Evolutionary conservation across 1,140 invertebrate genomes (phyloP).

Genomic region (Bathynomus jamesi): DNA sequence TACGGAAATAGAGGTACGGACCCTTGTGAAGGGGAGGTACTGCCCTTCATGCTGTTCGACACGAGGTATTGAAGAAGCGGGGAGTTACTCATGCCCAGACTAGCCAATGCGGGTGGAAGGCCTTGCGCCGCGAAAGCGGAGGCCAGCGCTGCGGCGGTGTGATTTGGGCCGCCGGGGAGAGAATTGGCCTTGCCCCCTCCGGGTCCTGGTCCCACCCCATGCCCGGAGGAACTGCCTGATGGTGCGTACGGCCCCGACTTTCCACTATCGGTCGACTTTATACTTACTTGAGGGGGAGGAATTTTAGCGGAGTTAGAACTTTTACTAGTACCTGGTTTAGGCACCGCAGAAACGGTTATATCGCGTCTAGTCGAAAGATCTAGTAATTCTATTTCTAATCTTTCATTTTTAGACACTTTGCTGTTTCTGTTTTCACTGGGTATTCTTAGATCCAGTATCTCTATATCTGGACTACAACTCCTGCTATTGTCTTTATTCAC

Average conservation of each 20-base stretch:
- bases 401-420: conserved; percentile 25
- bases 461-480: conserved; percentile 35
- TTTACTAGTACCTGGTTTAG: conserved; percentile 30
- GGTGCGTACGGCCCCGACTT: conserved; percentile 10
- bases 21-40: background rate
- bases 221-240: conserved; percentile 16
- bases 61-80: conserved; percentile 23
- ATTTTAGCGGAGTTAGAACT: conserved; percentile 25
- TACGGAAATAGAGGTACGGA: conserved; percentile 29
- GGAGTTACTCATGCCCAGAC: conserved; percentile 17
- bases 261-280: conserved; percentile 24
- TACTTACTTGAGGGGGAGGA: conserved; percentile 31
- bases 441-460: conserved; percentile 34
- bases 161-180: background rate
- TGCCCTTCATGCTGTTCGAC: background rate
- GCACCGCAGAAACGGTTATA: conserved; percentile 35
- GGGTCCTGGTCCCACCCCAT: background rate
- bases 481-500: conserved; percentile 22
- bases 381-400: conserved; percentile 34
- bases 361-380: conserved; percentile 34
- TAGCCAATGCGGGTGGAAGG: conserved; percentile 26
- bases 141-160: conserved; percentile 7
- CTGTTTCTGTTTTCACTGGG: conserved; percentile 21
- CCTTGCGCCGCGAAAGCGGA: conserved; percentile 28
- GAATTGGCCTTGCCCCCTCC: background rate